phyloP scores from a whole-genome alignment of 2,888 invertebrate species.

The Stenchaetothrips biformis region DNA sequence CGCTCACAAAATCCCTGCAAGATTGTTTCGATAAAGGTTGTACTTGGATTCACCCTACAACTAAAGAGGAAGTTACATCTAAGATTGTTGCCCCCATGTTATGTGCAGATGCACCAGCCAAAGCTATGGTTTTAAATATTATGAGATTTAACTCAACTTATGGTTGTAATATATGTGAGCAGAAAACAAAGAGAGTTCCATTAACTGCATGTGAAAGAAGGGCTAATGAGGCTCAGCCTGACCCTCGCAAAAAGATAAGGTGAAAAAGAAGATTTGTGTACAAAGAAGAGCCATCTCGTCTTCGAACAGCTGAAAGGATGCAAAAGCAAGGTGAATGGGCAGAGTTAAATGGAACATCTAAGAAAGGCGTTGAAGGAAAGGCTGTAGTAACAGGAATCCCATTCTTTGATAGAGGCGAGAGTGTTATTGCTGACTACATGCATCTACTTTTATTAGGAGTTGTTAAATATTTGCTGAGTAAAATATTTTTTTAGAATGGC shows the following conservation, averaged over 20 bases:
- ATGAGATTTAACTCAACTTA: background rate
- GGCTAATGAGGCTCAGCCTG: background rate
- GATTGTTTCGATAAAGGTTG: no score
- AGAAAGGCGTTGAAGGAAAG: background rate
- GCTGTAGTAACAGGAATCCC: background rate
- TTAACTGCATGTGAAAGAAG: background rate
- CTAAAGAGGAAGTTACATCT: no score
- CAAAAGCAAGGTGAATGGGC: background rate
- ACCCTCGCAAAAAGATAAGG: background rate
- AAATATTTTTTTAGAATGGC: background rate
- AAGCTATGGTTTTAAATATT: background rate
- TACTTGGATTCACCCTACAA: no score
- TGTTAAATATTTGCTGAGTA: conserved; percentile 26
- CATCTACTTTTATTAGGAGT: no score
- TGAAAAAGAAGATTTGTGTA: background rate
- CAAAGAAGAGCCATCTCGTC: background rate
- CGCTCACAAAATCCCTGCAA: background rate
- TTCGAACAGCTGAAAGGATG: background rate
- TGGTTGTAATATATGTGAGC: no score
- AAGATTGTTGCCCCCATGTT: background rate
- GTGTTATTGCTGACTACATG: conserved; percentile 28
- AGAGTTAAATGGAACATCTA: background rate
- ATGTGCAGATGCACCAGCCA: background rate
- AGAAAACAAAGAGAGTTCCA: background rate
- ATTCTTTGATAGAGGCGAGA: conserved; percentile 12